Evolutionary conservation across 2,888 invertebrate species (phyloP).

Genomic region (Axea sp.): DNA sequence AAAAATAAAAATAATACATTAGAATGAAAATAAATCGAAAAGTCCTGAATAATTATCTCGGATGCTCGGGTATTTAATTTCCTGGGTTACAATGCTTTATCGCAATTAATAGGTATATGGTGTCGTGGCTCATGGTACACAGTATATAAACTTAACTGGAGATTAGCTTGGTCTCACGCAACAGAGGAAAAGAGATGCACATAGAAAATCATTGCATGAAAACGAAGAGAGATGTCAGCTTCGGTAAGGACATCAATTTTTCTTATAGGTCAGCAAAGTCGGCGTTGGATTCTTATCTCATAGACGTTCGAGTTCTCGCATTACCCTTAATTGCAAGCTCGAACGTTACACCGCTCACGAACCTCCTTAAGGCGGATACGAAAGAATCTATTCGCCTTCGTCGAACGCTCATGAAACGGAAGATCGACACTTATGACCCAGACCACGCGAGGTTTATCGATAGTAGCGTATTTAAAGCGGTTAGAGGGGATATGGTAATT

Average conservation of each 20-base stretch:
- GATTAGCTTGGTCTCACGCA: conserved; percentile 74
- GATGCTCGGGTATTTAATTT: conserved; percentile 60
- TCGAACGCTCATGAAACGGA: conserved; percentile 63
- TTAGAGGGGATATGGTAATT: conserved; percentile 56
- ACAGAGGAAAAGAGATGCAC: conserved; percentile 64
- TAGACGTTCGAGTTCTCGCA: conserved; percentile 69
- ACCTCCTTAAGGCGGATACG: conserved; percentile 65
- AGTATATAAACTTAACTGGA: conserved; percentile 74
- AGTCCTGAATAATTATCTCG: conserved; percentile 41
- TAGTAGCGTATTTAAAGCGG: conserved; percentile 40
- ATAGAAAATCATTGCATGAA: conserved; percentile 29
- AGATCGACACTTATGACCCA: conserved; percentile 63
- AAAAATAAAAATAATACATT: neutral
- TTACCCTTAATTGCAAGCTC: conserved; percentile 75
- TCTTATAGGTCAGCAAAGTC: conserved; percentile 72
- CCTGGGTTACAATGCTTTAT: conserved; percentile 58
- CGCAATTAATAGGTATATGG: conserved; percentile 58
- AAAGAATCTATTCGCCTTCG: conserved; percentile 61
- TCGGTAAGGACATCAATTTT: conserved; percentile 73
- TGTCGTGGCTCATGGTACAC: conserved; percentile 57
- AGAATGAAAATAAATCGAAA: conserved; percentile 22
- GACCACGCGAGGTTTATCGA: conserved; percentile 60
- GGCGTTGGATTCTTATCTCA: conserved; percentile 69
- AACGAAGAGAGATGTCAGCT: conserved; percentile 48
- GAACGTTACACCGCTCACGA: conserved; percentile 70